Base-by-base conservation (phyloP, 2,113 vertebrate species). In the Ctenomys sociabilis region DNA sequence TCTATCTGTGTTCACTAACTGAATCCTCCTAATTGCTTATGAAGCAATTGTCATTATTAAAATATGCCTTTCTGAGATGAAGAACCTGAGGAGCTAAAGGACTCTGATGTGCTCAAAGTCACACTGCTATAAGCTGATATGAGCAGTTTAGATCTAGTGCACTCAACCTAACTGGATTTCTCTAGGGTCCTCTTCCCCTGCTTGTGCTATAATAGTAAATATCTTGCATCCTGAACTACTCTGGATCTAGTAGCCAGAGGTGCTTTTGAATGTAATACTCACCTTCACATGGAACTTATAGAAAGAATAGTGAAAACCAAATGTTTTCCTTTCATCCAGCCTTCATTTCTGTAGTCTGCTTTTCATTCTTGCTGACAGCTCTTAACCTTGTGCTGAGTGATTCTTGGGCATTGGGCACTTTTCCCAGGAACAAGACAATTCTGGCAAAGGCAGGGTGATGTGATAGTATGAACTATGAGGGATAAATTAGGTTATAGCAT, bases 281-380 rank as follows among this genome's bases (percentile, higher is more conserved):
- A 49, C 30, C 72, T 87, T 93, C 30, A 40, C 28, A 21, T 32
- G 70, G 21, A 32, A 14, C 37, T n/a, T 68, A 2, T 6, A 40
- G 43, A 37, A 57, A 84, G 63, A 92, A 26, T 28, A 64, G 64
- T 12, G 64, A 54, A 85, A 93, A 70, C 45, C 73, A 28, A n/a
- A 57, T n/a, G 14, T 83, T 90, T 52, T 57, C 45, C 13, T 86
- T 66, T 87, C 17, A 21, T 2, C 6, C 4, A 14, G 26, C 35
- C 66, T 89, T 86, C 61, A 21, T 63, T 92, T 70, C 82, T 92
- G 64, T 28, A 5, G 24, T 88, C 32, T 86, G 61, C 49, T 45
- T 66, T 90, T 92, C 37, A 37, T 85, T 84, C 45, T 54, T n/a
- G 64, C 52, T 85, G n/a, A 80, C 63, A 95, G 45, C 88, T 64